Evolutionary conservation across 2,797 vertebrate genomes (phyloP).

Genomic region (Sebastes variabilis): DNA sequence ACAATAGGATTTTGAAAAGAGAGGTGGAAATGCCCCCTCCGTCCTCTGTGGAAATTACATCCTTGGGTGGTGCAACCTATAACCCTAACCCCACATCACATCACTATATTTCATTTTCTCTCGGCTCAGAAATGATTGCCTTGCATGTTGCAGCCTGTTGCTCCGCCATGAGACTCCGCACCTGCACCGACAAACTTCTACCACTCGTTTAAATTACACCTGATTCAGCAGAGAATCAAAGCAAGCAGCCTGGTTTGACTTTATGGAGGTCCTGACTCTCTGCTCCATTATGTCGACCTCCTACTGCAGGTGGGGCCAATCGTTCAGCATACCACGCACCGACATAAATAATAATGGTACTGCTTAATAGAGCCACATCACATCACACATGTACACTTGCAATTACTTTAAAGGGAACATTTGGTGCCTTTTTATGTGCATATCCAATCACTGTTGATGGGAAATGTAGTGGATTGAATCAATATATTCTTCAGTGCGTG

Average conservation of each 20-base stretch:
- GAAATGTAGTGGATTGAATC: too few species aligned
- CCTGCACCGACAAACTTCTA: neutral
- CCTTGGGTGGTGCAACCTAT: neutral
- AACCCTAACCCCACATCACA: neutral
- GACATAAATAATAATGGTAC: neutral
- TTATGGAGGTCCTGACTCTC: neutral
- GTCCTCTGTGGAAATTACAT: neutral
- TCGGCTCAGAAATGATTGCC: neutral
- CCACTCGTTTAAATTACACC: neutral
- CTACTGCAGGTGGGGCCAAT: neutral
- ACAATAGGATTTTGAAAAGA: neutral
- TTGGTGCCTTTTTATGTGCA: too few species aligned
- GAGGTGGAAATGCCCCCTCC: neutral
- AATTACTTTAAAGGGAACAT: too few species aligned
- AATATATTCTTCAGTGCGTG: too few species aligned
- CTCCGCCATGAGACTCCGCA: neutral
- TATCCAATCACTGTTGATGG: too few species aligned
- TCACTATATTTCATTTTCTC: neutral
- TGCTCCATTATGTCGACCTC: neutral
- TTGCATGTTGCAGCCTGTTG: neutral
- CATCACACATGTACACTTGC: too few species aligned
- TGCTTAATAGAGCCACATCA: neutral
- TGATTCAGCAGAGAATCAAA: neutral
- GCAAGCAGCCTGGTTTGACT: neutral
- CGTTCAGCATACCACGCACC: neutral